Evolutionary conservation across 2,888 invertebrate genomes (phyloP).

Genomic region (Microctonus brassicae): DNA sequence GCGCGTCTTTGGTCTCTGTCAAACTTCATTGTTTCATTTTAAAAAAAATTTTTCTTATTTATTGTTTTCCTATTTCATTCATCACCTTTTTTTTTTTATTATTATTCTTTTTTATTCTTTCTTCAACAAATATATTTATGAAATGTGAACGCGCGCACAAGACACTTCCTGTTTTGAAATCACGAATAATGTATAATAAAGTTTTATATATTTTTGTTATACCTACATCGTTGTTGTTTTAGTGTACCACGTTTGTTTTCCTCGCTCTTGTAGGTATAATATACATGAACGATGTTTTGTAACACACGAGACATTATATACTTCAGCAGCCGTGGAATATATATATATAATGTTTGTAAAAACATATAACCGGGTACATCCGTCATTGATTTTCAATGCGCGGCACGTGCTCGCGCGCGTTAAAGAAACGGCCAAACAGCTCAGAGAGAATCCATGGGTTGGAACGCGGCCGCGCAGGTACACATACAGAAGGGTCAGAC

Average conservation of each 20-base stretch:
- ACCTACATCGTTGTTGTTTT: not conserved
- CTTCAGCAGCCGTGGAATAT: not conserved
- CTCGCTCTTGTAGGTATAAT: not conserved
- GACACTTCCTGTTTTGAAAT: not conserved
- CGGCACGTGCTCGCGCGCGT: slow-evolving; percentile 35
- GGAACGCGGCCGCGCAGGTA: not conserved
- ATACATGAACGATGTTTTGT: slow-evolving; percentile 29
- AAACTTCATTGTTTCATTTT: slow-evolving; percentile 38
- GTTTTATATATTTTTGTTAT: not conserved
- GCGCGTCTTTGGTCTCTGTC: not conserved
- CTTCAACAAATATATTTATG: not conserved
- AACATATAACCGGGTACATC: slow-evolving; percentile 40
- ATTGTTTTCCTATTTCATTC: too few relatives aligned
- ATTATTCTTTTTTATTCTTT: not conserved
- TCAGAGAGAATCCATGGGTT: too few relatives aligned
- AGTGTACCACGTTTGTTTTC: slow-evolving; percentile 13
- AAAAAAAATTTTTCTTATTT: slow-evolving; percentile 17
- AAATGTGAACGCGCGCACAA: not conserved
- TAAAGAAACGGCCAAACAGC: not conserved
- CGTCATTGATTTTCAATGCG: slow-evolving; percentile 47
- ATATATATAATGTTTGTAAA: slow-evolving; percentile 30
- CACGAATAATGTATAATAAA: not conserved
- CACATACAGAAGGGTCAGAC: not conserved
- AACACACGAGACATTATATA: slow-evolving; percentile 18
- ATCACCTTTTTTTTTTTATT: not conserved